Evolutionary conservation across 2,888 invertebrate genomes (phyloP).

Genomic region (Mythimna vitellina): DNA sequence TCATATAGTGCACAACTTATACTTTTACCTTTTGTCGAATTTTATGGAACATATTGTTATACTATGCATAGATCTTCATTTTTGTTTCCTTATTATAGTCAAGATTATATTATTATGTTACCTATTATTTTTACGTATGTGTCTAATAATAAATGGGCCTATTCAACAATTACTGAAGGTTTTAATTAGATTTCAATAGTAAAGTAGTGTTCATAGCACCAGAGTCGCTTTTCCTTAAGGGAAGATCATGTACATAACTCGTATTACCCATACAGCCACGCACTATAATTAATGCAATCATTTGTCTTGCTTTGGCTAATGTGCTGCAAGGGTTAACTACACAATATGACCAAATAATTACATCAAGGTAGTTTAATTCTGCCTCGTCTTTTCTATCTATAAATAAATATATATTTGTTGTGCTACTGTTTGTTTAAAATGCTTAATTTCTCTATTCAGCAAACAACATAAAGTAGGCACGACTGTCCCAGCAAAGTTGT

Average conservation of each 20-base stretch:
- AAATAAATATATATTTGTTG: neutral
- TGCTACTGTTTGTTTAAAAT: neutral
- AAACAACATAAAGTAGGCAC: neutral
- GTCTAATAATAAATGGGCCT: conserved; percentile 4
- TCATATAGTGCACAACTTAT: conserved; percentile 71
- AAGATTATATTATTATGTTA: neutral
- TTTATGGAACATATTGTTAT: neutral
- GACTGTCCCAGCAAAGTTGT: neutral
- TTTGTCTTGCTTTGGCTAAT: neutral
- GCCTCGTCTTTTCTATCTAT: neutral
- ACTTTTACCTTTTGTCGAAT: neutral
- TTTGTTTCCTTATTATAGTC: conserved; percentile 6
- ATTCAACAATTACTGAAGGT: conserved; percentile 12
- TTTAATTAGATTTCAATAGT: conserved; percentile 10
- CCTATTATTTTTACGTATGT: neutral
- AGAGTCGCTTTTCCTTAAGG: conserved; percentile 30
- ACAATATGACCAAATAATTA: neutral
- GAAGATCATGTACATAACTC: conserved; percentile 16
- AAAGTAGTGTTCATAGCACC: neutral
- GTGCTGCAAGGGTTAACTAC: neutral
- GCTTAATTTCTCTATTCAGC: neutral
- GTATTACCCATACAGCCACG: neutral
- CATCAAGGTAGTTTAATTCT: neutral
- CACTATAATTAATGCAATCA: neutral
- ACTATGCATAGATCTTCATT: neutral